Evolutionary conservation across 2,113 vertebrate species (phyloP).

Genomic region (Camelus dromedarius): DNA sequence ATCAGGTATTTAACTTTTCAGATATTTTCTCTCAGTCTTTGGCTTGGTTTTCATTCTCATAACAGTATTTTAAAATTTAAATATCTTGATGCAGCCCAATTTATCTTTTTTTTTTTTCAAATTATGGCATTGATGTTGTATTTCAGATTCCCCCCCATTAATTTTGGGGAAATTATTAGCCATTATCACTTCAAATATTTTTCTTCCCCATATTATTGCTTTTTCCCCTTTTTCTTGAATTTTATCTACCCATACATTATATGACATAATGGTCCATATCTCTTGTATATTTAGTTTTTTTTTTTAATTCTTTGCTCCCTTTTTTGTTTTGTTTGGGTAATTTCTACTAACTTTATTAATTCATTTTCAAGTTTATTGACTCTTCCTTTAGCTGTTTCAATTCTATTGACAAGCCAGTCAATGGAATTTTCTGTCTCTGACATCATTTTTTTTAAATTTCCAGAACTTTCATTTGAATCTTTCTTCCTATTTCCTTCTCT

Average conservation of each 20-base stretch:
- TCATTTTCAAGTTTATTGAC: not conserved
- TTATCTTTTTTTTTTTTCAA: not conserved
- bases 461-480: not conserved
- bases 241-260: not conserved
- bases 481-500: not conserved
- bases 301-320: too few species aligned
- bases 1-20: not conserved
- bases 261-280: not conserved
- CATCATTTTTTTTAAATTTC: not conserved
- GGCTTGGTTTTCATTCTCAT: not conserved
- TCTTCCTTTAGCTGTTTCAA: not conserved
- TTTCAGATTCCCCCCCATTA: not conserved
- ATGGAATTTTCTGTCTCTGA: not conserved
- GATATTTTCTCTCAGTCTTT: not conserved
- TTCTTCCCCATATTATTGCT: not conserved
- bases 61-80: not conserved
- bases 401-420: not conserved
- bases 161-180: not conserved
- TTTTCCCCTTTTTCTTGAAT: not conserved
- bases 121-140: not conserved
- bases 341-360: not conserved
- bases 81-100: not conserved
- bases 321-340: not conserved
- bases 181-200: not conserved
- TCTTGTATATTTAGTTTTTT: not conserved